Evolutionary conservation across 2,113 vertebrate species (phyloP).

Genomic region (Eonycteris spelaea): DNA sequence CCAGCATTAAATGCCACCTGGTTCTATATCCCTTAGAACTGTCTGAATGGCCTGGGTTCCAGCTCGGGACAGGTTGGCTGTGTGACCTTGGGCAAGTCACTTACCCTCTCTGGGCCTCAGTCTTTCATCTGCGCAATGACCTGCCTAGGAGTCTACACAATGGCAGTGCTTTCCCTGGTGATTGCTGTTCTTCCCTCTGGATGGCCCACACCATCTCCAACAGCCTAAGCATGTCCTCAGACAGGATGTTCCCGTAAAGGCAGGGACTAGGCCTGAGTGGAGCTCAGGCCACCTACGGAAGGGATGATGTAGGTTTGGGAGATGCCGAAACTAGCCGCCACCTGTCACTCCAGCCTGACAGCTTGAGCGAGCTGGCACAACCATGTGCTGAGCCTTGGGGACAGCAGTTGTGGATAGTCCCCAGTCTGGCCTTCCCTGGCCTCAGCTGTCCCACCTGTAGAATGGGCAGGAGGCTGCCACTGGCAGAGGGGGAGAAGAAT

Average conservation of each 20-base stretch:
- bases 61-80: neutral
- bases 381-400: neutral
- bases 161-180: neutral
- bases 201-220: fast-evolving
- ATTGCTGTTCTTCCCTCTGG: neutral
- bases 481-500: neutral
- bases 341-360: neutral
- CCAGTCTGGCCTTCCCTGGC: neutral
- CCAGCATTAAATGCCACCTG: neutral
- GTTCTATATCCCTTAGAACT: neutral
- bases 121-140: too few relatives aligned
- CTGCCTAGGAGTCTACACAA: neutral
- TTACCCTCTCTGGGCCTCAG: neutral
- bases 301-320: neutral
- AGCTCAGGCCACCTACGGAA: neutral
- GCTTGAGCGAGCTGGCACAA: neutral
- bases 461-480: neutral
- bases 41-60: neutral
- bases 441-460: neutral
- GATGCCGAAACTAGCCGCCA: neutral
- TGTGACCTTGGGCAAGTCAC: neutral
- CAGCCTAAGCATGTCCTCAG: neutral
- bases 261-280: neutral
- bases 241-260: neutral
- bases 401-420: neutral